phyloP scores from a whole-genome alignment of 2,113 vertebrate species.

The Sceloporus undulatus region DNA sequence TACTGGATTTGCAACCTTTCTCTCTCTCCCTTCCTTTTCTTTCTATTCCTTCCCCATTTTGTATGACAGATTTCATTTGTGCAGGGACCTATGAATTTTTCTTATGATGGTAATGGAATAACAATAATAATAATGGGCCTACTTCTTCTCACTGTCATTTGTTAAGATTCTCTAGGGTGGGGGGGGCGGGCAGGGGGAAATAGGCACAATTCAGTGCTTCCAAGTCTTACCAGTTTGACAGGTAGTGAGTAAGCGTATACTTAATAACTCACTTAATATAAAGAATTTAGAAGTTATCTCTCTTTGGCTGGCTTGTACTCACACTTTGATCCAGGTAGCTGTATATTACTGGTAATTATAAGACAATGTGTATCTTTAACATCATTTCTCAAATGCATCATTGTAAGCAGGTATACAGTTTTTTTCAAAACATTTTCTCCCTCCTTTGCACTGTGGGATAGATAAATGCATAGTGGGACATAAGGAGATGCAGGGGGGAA shows the following conservation, averaged over 20 bases:
- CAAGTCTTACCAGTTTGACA: not conserved
- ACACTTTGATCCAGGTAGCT: not conserved
- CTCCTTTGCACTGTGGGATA: not conserved
- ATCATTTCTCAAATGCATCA: not conserved
- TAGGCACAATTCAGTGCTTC: not conserved
- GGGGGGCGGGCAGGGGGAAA: too few species aligned
- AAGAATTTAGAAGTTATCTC: not conserved
- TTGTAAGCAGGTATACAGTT: not conserved
- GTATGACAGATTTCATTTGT: not conserved
- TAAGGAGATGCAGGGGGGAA: too few species aligned
- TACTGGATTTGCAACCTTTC: not conserved
- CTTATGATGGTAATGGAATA: not conserved
- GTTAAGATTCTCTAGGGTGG: not conserved
- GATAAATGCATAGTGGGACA: too few species aligned
- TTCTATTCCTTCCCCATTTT: not conserved
- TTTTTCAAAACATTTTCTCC: not conserved
- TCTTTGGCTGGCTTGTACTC: not conserved
- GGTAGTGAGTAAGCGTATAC: not conserved
- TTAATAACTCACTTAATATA: not conserved
- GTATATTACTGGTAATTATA: not conserved
- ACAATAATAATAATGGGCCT: not conserved
- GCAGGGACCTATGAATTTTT: not conserved
- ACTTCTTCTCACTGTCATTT: not conserved
- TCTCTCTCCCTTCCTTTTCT: not conserved
- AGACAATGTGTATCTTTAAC: not conserved